Percentiles rank a stretch among this genome's conserved stretches.
Evolutionary conservation across 2,888 invertebrate species (phyloP).

Genomic region (Isoperla grammatica): DNA sequence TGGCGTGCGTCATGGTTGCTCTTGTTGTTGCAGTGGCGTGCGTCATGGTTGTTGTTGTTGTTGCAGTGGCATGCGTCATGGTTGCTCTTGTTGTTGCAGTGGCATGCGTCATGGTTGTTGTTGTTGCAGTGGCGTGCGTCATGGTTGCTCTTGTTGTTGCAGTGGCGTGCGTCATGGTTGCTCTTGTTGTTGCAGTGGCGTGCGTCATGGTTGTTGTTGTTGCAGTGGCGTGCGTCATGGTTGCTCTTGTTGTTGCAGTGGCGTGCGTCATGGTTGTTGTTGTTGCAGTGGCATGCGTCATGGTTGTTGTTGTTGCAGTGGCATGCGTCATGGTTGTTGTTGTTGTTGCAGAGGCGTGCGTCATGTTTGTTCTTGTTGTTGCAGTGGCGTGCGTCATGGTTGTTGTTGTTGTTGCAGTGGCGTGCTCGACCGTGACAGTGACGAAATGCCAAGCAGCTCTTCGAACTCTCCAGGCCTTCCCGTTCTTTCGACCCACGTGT

Average conservation of each 20-base stretch:
- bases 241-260: conserved; percentile 63
- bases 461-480: conserved; percentile 82
- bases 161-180: conserved; percentile 85
- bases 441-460: conserved; percentile 90
- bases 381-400: conserved; percentile 88
- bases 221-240: conserved; percentile 80
- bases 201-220: conserved; percentile 56
- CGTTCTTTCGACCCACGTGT: conserved; percentile 90
- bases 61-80: conserved; percentile 80
- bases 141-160: conserved; percentile 52
- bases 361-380: conserved; percentile 44
- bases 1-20: conserved; percentile 75
- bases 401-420: conserved; percentile 63
- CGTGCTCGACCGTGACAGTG: conserved; percentile 88
- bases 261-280: conserved; percentile 62
- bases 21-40: conserved; percentile 74
- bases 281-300: conserved; percentile 82
- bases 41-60: conserved; percentile 44
- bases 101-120: conserved; percentile 61
- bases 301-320: conserved; percentile 60
- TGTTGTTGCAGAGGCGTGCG: conserved; percentile 74
- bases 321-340: conserved; percentile 66
- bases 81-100: conserved; percentile 64
- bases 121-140: conserved; percentile 76
- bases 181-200: conserved; percentile 67